Base-by-base conservation (phyloP, 2,113 vertebrate genomes). In the Equus przewalskii region DNA sequence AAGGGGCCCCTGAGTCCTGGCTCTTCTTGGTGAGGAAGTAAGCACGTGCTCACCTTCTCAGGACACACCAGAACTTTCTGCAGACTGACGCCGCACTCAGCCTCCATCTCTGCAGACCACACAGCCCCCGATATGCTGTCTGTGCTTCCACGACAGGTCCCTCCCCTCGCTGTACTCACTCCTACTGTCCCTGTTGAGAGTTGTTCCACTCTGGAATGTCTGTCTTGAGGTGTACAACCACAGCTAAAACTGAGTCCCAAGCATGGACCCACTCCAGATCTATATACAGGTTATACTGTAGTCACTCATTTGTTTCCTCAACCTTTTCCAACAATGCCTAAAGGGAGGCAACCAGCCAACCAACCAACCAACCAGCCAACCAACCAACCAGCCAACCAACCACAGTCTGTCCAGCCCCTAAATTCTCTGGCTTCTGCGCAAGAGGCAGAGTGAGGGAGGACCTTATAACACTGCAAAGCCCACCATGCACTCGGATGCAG, bases 131-230 rank as follows among this genome's bases (percentile, higher is more conserved):
- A 0, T 3, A 13, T 6, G 22, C 7, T 54, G 21, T 2, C 51
- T 30, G 15, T 6, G 54, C 5, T 28, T 49, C 14, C 19, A 0
- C 0, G 36, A 44, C n/a, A 60, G 70, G 54, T 10, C 12, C 33
- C 36, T 64, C 46, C 54, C 30, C 33, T 9, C 24, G 44, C 33
- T 13, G 51, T 12, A 28, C 3, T 75, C 12, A 44, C 26, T 4
- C 11, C 28, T 6, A 56, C 0, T 56, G 64, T 67, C 56, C 46
- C 78, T 65, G 26, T 24, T 30, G 7, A 14, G 3, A 86, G 54
- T 15, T 16, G 46, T 10, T 72, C 44, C 15, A 5, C 41, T 81
- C 18, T 19, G 58, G 49, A 13, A 33, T 1, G 4, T 5, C 62
- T 30, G 58, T 54, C 54, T 16, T 7, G 78, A 67, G 18, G 30